Conservation (phyloP, 1,140 invertebrate genomes). For the Theocolax elegans region DNA sequence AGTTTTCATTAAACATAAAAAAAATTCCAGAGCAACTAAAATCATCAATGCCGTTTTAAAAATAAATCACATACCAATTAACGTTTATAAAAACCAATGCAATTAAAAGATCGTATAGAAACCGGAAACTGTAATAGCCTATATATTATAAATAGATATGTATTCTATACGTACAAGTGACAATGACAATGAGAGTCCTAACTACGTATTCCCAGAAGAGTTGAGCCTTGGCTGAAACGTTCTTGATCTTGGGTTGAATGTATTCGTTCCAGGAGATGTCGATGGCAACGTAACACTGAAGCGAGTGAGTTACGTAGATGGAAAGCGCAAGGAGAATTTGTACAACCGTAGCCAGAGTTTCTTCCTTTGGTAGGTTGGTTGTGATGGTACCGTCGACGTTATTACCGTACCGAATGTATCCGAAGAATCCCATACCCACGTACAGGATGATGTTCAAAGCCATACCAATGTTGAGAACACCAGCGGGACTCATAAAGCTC, state of each 20-base stretch:
- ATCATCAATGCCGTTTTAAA: too few relatives aligned
- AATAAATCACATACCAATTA: too few relatives aligned
- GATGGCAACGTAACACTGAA: conserved; percentile 91
- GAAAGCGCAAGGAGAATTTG: conserved; percentile 81
- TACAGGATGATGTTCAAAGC: conserved; percentile 77
- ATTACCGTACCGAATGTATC: conserved; percentile 81
- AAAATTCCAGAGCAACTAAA: too few relatives aligned
- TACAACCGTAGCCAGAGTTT: conserved; percentile 77
- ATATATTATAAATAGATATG: background rate
- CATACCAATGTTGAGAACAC: conserved; percentile 85
- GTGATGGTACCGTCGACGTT: conserved; percentile 75
- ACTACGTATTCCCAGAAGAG: conserved; percentile 76
- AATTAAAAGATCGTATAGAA: too few relatives aligned
- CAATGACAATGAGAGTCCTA: conserved; percentile 75
- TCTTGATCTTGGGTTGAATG: conserved; percentile 54
- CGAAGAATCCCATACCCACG: conserved; percentile 81
- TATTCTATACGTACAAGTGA: conserved; percentile 79
- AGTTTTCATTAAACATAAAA: conserved; percentile 17
- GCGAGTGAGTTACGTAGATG: conserved; percentile 85
- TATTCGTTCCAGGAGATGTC: conserved; percentile 87
- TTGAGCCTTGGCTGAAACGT: conserved; percentile 58
- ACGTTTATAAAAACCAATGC: too few relatives aligned
- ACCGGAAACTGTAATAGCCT: too few relatives aligned
- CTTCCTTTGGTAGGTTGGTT: conserved; percentile 72
- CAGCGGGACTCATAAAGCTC: conserved; percentile 75